Evolutionary conservation across 2,113 vertebrate genomes (phyloP).

Genomic region (Dasyornis broadbenti): DNA sequence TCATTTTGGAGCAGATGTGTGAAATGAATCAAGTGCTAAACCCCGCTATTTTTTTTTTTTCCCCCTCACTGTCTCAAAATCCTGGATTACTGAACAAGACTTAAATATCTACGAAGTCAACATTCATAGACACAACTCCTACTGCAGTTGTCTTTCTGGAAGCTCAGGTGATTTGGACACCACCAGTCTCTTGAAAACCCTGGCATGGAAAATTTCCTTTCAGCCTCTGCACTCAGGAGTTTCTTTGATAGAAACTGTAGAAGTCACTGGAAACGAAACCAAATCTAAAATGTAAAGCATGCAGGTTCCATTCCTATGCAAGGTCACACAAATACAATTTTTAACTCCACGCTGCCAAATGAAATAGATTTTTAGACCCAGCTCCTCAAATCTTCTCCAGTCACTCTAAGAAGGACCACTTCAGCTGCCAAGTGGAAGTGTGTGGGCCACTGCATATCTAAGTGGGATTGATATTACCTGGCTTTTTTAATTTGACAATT

Average conservation of each 20-base stretch:
- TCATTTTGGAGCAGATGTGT: not conserved
- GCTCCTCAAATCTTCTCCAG: not conserved
- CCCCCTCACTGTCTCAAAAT: not conserved
- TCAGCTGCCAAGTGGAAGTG: too few species aligned
- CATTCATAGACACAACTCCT: not conserved
- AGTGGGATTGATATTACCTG: not conserved
- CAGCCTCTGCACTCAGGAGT: not conserved
- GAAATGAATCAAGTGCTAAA: not conserved
- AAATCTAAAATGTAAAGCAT: not conserved
- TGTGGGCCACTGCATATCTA: not conserved
- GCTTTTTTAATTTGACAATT: not conserved
- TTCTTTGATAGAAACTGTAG: not conserved
- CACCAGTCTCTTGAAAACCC: not conserved
- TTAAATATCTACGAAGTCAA: not conserved
- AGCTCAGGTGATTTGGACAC: not conserved
- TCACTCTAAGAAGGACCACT: not conserved
- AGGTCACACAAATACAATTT: not conserved
- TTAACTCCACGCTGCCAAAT: not conserved
- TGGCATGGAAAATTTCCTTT: not conserved
- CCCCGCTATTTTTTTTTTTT: not conserved
- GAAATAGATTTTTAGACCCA: not conserved
- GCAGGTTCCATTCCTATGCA: not conserved
- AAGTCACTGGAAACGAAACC: not conserved
- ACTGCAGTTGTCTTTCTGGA: not conserved
- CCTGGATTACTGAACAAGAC: not conserved